A percentile compares a stretch with the other conserved stretches of the same genome.
Conservation (phyloP, 2,113 vertebrate species). For the Protobothrops flavoviridis region DNA sequence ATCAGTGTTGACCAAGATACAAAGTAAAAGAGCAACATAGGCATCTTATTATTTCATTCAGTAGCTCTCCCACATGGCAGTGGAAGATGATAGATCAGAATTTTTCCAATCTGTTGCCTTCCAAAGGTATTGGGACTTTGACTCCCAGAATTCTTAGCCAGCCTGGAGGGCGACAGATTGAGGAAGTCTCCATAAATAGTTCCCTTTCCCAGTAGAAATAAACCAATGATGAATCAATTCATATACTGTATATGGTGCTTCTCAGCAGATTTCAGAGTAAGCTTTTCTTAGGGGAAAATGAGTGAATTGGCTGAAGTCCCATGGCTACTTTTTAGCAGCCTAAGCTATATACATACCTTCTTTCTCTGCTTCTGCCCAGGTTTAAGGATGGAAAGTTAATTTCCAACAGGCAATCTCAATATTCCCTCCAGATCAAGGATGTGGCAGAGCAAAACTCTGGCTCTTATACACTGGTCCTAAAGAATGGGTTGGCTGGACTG, state of each 20-base stretch:
- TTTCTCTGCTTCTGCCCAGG: slow-evolving; percentile 72
- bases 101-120: too few species aligned
- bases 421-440: slow-evolving; percentile 88
- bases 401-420: slow-evolving; percentile 79
- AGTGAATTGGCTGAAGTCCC: background rate
- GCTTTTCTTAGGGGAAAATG: background rate
- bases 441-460: slow-evolving; percentile 85
- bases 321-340: slow-evolving; percentile 18
- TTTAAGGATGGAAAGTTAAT: slow-evolving; percentile 87
- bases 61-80: too few species aligned
- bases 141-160: background rate
- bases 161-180: background rate
- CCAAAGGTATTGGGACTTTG: too few species aligned
- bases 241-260: fast-evolving
- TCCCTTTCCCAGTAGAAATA: background rate
- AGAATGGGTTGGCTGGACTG: slow-evolving; percentile 78
- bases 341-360: slow-evolving; percentile 48
- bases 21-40: too few species aligned
- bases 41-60: too few species aligned
- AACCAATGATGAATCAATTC: background rate
- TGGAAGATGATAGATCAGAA: too few species aligned
- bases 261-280: background rate
- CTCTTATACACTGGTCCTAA: slow-evolving; percentile 80
- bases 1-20: too few species aligned
- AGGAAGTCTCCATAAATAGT: background rate